Conservation (phyloP, 2,113 vertebrate genomes). For the Hypocryptadius cinnamomeus region DNA sequence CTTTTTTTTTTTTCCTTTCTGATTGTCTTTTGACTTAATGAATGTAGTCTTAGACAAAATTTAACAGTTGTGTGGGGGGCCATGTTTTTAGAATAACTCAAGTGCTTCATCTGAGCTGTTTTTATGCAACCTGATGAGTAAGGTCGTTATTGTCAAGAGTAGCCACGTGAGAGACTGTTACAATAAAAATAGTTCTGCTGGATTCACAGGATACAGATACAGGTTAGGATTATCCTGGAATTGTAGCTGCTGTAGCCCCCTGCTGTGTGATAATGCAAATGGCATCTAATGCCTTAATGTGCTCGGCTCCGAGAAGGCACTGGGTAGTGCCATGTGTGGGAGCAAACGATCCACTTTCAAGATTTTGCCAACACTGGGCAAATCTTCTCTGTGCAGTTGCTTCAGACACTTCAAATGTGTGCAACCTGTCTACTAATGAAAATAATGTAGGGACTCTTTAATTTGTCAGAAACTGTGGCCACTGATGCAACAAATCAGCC, state of each 20-base stretch:
- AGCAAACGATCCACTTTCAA: background rate
- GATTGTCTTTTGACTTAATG: background rate
- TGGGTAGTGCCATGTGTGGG: background rate
- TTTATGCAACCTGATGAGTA: constrained; percentile 13
- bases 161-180: constrained; percentile 9
- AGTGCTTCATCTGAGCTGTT: background rate
- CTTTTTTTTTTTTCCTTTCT: background rate
- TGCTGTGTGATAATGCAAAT: constrained; percentile 79
- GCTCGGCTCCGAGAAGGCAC: background rate
- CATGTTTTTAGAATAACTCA: background rate
- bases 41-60: background rate
- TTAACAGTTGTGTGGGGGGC: background rate
- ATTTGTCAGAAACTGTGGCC: constrained; percentile 18
- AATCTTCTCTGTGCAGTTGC: background rate
- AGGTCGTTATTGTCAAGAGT: background rate
- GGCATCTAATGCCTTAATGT: constrained; percentile 64
- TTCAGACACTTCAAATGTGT: background rate
- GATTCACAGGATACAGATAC: constrained; percentile 7
- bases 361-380: background rate
- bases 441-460: background rate
- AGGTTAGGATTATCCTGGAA: constrained; percentile 59
- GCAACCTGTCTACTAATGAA: background rate
- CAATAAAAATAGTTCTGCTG: constrained; percentile 41
- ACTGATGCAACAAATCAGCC: background rate
- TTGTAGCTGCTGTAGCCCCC: constrained; percentile 72